Evolutionary conservation across 2,888 invertebrate species (phyloP), one percentile per base, ranked within the genome.

Genomic region (Ectemnius cavifrons): DNA sequence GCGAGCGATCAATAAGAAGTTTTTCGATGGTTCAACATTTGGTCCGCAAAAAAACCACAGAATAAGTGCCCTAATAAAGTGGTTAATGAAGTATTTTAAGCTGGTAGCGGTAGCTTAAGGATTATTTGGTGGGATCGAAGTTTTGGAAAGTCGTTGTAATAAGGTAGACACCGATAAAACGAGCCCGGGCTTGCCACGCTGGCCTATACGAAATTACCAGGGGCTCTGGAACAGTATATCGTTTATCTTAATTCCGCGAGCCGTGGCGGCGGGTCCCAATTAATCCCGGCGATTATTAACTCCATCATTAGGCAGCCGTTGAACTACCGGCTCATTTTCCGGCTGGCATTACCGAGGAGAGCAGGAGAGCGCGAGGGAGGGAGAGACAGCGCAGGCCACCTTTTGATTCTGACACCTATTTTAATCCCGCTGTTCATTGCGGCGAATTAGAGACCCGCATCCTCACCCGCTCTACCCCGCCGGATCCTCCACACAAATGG

Each of bases 221-320:
- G 52, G 16, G 6, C 16, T 52, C 5, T 52, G 52, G 52, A 52
- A 52, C 52, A 52, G 52, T 16, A 11, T 49, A 52, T 16, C 14
- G 52, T 52, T 52, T 52, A 52, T 52, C 52, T 52, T 52, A 52
- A 52, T 52, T 52, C 16, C 13, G 14, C n/a, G 52, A 16, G 52
- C 16, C 8, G 37, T 11, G 37, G 13, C 52, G 52, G 52, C 16
- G 16, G 52, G 16, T 16, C 6, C 16, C 52, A 52, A 52, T 52
- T 52, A 52, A 52, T 52, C 52, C 16, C 13, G 14, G n/a, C 16
- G 52, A 52, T 52, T 52, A 52, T 52, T 52, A 52, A 16, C 52
- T 52, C 16, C 52, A 52, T 52, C 52, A 52, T 52, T 52, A 52
- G 52, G n/a, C 52, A 52, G 52, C n/a, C 16, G 52, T 52, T 52